Evolutionary conservation across 2,113 vertebrate genomes (phyloP), one percentile per base, ranked within the genome.

Genomic region (Ciconia stormi): DNA sequence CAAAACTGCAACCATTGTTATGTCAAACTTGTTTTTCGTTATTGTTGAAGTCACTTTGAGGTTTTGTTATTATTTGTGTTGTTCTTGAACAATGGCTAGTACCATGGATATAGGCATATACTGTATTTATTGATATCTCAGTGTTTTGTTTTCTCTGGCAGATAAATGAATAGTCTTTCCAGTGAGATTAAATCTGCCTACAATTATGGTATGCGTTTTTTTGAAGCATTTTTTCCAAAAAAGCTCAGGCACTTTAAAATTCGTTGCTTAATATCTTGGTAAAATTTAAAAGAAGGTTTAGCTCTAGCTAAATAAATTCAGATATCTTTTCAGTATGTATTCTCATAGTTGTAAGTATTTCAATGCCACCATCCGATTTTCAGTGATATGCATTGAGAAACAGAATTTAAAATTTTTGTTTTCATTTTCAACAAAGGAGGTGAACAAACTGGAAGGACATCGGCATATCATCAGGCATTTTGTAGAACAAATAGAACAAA

Each of bases 151-250:
- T 59, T 66, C 47, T 80, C n/a, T 91, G 8, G 1, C 17, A 88
- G 36, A 47, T 22, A 84, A 87, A 59, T 4, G 1, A 83, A 80
- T 49, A 38, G 84, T 34, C 18, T 84, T 85, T 86, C 30, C 22
- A 83, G 15, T 29, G 23, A 44, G 10, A 76, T 29, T 89, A 71
- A 88, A 61, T 79, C 23, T 73, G 5, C 13, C 61, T 56, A 14
- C 15, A 53, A 32, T 29, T 38, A 50, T 29, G 4, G 21, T 26
- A 49, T 11, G 3, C 4, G 30, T 7, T 86, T 88, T 72, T 73
- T 52, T 3, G 1, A 52, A 52, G 2, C 0, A 1, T 14, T 72
- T 71, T 73, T 38, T 30, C 1, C 1, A 10, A 18, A 87, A 72
- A 58, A 56, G 0, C 14, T 62, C 8, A 44, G 9, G 20, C 7